Conservation (phyloP, 2,888 invertebrate genomes). For the Rotaria magnacalcarata region DNA sequence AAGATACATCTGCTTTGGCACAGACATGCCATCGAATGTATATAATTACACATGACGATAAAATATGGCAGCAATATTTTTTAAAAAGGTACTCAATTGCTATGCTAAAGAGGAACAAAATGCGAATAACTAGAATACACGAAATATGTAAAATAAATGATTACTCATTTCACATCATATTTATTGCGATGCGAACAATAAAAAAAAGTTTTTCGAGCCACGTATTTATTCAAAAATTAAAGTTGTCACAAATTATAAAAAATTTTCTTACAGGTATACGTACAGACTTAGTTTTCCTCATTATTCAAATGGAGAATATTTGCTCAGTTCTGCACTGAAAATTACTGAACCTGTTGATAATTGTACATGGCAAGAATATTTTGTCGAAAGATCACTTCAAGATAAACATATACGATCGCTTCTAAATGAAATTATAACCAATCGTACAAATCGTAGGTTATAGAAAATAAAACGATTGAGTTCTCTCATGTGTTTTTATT, state of each 20-base stretch:
- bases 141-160: too few species aligned
- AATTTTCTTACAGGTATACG: neutral
- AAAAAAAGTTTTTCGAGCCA: too few species aligned
- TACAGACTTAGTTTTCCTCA: neutral
- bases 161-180: neutral
- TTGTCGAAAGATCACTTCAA: neutral
- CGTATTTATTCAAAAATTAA: neutral
- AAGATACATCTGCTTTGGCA: neutral
- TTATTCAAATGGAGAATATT: neutral
- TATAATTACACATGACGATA: neutral
- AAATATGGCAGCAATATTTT: neutral
- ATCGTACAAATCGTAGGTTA: neutral
- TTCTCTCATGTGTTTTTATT: neutral
- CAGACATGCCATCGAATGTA: neutral
- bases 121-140: too few species aligned
- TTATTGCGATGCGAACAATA: too few species aligned
- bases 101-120: too few species aligned
- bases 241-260: neutral
- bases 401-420: neutral
- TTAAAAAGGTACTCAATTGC: neutral
- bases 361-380: neutral
- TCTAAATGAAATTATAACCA: neutral
- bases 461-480: neutral
- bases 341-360: neutral
- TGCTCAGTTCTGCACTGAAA: neutral